A percentile compares a stretch with the other conserved stretches of the same genome.
Conservation (phyloP, 2,888 invertebrate species). For the Cataglyphis altisquamis region DNA sequence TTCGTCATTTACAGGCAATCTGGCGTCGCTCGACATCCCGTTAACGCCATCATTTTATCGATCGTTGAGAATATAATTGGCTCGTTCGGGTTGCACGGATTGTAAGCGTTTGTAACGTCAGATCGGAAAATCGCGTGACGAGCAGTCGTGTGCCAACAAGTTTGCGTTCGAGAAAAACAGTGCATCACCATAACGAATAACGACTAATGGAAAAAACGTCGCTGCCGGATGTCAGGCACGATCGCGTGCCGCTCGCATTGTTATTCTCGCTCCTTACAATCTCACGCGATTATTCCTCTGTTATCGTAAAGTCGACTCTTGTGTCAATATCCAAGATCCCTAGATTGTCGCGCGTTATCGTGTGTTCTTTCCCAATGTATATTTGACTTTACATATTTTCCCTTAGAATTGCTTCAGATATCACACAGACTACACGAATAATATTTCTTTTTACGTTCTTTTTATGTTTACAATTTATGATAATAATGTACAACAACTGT, state of each 20-base stretch:
- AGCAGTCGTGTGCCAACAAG: slow-evolving; percentile 34
- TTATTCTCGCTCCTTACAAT: slow-evolving; percentile 21
- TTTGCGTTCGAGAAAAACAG: slow-evolving; percentile 36
- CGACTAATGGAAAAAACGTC: slow-evolving; percentile 38
- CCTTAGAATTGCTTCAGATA: background rate
- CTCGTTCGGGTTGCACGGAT: slow-evolving; percentile 50
- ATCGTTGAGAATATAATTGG: slow-evolving; percentile 70
- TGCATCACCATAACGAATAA: slow-evolving; percentile 33
- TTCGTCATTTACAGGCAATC: slow-evolving; percentile 61
- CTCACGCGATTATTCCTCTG: slow-evolving; percentile 30
- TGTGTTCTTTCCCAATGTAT: background rate
- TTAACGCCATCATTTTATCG: slow-evolving; percentile 66
- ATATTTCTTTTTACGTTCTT: background rate
- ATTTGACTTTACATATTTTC: background rate
- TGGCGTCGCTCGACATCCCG: slow-evolving; percentile 19
- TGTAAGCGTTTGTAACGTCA: slow-evolving; percentile 46
- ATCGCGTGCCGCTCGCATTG: slow-evolving; percentile 46
- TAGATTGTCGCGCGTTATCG: slow-evolving; percentile 24
- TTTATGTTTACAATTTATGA: background rate
- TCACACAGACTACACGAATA: background rate
- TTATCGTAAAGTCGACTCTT: slow-evolving; percentile 33
- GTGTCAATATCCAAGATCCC: slow-evolving; percentile 17
- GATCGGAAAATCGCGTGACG: slow-evolving; percentile 57
- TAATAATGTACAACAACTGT: background rate
- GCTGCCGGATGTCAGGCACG: slow-evolving; percentile 33